Conservation (phyloP, 2,113 vertebrate species). For the Dromas ardeola region DNA sequence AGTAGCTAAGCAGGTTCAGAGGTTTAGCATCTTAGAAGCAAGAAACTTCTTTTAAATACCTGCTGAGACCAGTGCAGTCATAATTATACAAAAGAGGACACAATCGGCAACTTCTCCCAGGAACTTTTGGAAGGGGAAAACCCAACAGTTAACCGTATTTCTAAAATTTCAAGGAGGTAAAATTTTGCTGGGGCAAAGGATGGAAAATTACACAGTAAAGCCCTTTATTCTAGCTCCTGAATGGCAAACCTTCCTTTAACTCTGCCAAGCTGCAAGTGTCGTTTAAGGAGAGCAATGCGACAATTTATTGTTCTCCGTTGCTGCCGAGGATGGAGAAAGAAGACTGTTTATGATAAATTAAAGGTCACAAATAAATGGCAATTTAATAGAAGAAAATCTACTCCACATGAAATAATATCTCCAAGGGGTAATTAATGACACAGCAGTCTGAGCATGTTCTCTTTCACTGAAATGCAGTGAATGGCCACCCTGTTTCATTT, state of each 20-base stretch:
- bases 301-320: neutral
- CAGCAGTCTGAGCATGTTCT: neutral
- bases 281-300: constrained; percentile 5
- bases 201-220: neutral
- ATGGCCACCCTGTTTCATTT: neutral
- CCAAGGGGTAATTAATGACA: constrained; percentile 27
- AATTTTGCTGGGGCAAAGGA: neutral
- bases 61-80: neutral
- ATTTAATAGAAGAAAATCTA: neutral
- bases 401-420: neutral
- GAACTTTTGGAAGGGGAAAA: neutral
- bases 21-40: neutral
- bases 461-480: neutral
- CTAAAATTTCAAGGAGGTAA: neutral
- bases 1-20: neutral
- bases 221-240: neutral
- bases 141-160: neutral
- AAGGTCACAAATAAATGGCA: constrained; percentile 25
- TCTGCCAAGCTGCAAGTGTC: neutral
- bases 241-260: neutral
- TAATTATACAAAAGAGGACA: neutral
- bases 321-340: neutral
- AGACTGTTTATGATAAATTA: neutral
- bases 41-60: neutral
- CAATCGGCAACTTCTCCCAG: neutral